Evolutionary conservation across 92 coral and sea anemone genomes (phyloP).

Genomic region (Siderastrea radians): DNA sequence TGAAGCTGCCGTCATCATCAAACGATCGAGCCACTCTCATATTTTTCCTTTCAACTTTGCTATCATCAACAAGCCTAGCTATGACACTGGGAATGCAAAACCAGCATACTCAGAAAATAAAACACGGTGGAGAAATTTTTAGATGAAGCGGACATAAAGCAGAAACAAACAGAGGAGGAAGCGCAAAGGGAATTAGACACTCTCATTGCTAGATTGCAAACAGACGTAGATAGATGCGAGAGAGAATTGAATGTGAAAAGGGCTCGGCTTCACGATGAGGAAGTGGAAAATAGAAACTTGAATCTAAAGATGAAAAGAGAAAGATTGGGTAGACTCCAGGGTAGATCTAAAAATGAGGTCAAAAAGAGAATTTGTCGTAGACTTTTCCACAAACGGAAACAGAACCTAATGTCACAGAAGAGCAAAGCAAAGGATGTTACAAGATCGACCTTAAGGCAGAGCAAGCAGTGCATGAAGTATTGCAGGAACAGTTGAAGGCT

Average conservation of each 20-base stretch:
- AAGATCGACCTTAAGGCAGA: conserved; percentile 70
- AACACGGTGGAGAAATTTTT: conserved; percentile 40
- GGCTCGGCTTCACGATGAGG: conserved; percentile 57
- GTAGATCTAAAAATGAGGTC: conserved; percentile 22
- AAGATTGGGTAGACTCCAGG: conserved; percentile 33
- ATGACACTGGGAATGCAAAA: conserved; percentile 42
- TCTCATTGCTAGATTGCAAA: conserved; percentile 37
- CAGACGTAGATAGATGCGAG: conserved; percentile 31
- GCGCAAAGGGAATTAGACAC: conserved; percentile 32
- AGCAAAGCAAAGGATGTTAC: conserved; percentile 51
- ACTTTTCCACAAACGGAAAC: conserved; percentile 44
- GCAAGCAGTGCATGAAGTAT: conserved; percentile 56
- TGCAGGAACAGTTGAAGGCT: conserved; percentile 64
- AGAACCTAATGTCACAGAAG: conserved; percentile 48
- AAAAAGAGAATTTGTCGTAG: conserved; percentile 36
- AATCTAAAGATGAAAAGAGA: conserved; percentile 32
- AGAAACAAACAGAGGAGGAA: conserved; percentile 35
- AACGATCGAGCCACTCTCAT: conserved; percentile 67
- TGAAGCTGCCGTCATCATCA: conserved; percentile 52
- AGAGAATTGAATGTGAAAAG: conserved; percentile 32
- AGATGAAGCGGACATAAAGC: conserved; percentile 28
- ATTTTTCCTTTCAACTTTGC: conserved; percentile 65
- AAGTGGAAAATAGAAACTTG: conserved; percentile 36
- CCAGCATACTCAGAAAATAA: conserved; percentile 38
- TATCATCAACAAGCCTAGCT: conserved; percentile 29